Percentiles rank a stretch among this genome's conserved stretches.
Conservation (phyloP, 2,888 invertebrate genomes). For the Drosophila eohydei region DNA sequence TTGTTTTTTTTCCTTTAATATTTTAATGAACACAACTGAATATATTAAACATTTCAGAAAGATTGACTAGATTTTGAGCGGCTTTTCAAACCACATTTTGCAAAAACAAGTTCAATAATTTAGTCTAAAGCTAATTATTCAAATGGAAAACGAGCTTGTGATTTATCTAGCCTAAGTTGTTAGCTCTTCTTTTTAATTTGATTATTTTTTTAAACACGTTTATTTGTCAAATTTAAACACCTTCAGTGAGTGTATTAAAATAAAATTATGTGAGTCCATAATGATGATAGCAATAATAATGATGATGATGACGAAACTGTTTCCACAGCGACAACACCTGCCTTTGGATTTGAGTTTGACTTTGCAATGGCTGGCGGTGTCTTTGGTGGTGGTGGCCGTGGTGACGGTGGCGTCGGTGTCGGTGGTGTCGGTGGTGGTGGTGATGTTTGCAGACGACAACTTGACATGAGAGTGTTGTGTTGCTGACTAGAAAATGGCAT, state of each 20-base stretch:
- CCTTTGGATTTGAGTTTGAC: conserved; percentile 33
- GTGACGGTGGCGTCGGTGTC: conserved; percentile 15
- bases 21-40: too few relatives aligned
- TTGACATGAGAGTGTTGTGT: conserved; percentile 68
- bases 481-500: conserved; percentile 73
- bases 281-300: conserved; percentile 36
- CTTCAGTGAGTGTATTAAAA: conserved; percentile 9
- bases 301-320: conserved; percentile 24
- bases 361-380: conserved; percentile 24
- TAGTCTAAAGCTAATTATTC: too few relatives aligned
- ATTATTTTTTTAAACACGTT: too few relatives aligned
- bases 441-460: conserved; percentile 62
- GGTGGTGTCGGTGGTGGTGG: conserved; percentile 37
- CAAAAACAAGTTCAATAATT: too few relatives aligned
- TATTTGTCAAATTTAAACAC: not conserved
- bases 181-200: not conserved
- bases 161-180: too few relatives aligned
- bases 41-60: too few relatives aligned
- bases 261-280: conserved; percentile 16
- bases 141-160: not conserved
- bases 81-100: too few relatives aligned
- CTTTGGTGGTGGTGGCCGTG: conserved; percentile 2
- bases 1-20: too few relatives aligned
- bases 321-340: conserved; percentile 18
- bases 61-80: too few relatives aligned